A percentile compares a stretch with the other conserved stretches of the same genome.
These are phyloP conservation scores for Tapera naevia DNA, from an alignment of 2,797 vertebrate genomes.

Conservation along the genomic window DNA sequence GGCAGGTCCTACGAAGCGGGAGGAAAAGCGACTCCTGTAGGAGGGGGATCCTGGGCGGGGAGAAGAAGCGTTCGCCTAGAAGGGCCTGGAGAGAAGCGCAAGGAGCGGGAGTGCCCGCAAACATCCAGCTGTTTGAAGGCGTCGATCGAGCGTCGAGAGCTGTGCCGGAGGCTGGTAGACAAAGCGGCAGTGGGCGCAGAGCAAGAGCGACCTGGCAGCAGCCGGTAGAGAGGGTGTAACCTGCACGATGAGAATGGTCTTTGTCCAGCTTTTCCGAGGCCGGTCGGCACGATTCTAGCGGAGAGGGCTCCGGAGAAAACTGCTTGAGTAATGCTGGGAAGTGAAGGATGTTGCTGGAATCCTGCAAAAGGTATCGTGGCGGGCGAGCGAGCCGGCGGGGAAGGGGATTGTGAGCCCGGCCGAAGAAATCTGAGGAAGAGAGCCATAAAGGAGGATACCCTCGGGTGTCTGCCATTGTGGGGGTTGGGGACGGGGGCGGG, in stretches of 20 bases:
- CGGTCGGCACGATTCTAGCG: not conserved
- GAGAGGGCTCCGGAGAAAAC: not conserved
- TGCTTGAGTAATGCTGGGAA: not conserved
- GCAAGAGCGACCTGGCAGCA: not conserved
- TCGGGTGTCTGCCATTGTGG: not conserved
- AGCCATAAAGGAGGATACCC: not conserved
- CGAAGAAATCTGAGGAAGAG: not conserved
- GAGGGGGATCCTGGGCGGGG: not conserved
- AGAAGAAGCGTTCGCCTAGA: not conserved
- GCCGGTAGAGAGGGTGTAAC: not conserved
- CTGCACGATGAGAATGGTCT: not conserved
- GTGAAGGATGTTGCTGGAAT: slow-evolving; percentile 5
- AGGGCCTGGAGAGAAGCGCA: not conserved
- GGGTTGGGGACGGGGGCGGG: too few species aligned
- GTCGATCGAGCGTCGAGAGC: not conserved
- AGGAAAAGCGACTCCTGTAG: not conserved
- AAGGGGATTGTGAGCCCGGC: not conserved
- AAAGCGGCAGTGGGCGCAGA: not conserved
- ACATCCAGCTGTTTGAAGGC: not conserved
- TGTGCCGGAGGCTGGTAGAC: not conserved
- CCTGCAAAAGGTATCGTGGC: slow-evolving; percentile 1
- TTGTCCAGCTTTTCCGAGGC: slow-evolving; percentile 47
- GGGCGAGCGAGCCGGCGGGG: not conserved
- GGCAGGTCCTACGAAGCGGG: not conserved
- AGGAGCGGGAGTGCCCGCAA: not conserved